Evolutionary conservation across 2,113 vertebrate genomes (phyloP), one percentile per base, ranked within the genome.

Genomic region (Scophthalmus maximus): DNA sequence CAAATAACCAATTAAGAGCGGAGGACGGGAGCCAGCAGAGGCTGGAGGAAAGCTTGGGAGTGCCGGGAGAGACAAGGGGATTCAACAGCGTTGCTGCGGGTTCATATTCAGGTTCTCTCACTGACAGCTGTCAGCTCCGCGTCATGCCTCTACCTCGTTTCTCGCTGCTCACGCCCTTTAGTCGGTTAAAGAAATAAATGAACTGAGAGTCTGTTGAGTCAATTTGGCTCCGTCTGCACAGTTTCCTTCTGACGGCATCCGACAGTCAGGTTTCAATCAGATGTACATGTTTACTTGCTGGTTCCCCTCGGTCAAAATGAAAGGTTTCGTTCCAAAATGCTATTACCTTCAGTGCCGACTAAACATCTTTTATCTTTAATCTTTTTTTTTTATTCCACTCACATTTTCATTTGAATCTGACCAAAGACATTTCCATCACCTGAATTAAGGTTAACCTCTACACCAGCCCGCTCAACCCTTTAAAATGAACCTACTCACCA

Each of bases 1-100:
- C 84, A 86, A 84, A 89, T 89, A 88, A 88, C 79, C 89, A 90
- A 91, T 92, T 92, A 92, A 79, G 71, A 83, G 66, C 66, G 6
- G 63, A 63, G 82, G 72, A 87, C 12, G 18, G 59, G 52, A 84
- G 70, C 76, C 57, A 70, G 85, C 55, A 60, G 68, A 87, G 90
- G 78, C 36, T 56, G 80, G 68, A 66, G 78, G 49, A 72, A 44
- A 36, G 65, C 52, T 78, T 4, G 12, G 59, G 73, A 80, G 71
- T 53, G 58, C 20, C 57, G 1, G 30, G 6, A 51, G 78, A 59
- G 74, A 44, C 38, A n/a, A 78, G 78, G 17, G 51, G 68, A 78
- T 64, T 50, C 32, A 60, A 87, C 83, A 73, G 75, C 34, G 3
- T 53, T 38, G 76, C 72, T 46, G 73, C n/a, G 42, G 15, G 70